These are phyloP conservation scores for Corythornis madagascariensis DNA, from an alignment of 2,113 vertebrate species.

Conservation along the genomic window DNA sequence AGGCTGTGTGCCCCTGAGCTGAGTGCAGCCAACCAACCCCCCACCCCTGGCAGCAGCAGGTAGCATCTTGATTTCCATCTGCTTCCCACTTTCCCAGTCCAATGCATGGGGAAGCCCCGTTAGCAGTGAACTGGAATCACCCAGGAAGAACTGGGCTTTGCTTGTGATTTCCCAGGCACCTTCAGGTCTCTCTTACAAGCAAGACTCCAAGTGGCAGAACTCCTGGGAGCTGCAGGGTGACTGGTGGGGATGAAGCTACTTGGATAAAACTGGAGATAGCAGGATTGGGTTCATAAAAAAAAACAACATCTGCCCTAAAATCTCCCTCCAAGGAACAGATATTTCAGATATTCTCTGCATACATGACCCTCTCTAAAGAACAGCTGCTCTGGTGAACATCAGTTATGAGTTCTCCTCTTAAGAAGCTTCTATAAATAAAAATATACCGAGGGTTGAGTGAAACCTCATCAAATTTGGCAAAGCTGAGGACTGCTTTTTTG, in stretches of 20 bases:
- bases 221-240: neutral
- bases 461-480: neutral
- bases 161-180: neutral
- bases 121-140: constrained; percentile 32
- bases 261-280: neutral
- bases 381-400: neutral
- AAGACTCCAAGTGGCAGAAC: neutral
- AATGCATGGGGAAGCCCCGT: neutral
- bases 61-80: constrained; percentile 37
- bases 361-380: neutral
- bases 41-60: neutral
- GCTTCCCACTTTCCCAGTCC: constrained; percentile 20
- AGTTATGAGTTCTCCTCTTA: neutral
- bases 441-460: neutral
- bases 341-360: neutral
- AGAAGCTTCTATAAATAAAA: constrained; percentile 28
- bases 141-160: constrained; percentile 15
- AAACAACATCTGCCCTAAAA: neutral
- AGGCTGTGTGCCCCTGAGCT: neutral
- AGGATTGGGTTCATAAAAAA: neutral
- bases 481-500: neutral
- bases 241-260: neutral
- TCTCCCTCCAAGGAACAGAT: neutral
- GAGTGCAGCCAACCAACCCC: neutral
- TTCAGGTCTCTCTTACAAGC: neutral